Conservation (phyloP, 2,113 vertebrate species). For the Oreochromis spilurus region DNA sequence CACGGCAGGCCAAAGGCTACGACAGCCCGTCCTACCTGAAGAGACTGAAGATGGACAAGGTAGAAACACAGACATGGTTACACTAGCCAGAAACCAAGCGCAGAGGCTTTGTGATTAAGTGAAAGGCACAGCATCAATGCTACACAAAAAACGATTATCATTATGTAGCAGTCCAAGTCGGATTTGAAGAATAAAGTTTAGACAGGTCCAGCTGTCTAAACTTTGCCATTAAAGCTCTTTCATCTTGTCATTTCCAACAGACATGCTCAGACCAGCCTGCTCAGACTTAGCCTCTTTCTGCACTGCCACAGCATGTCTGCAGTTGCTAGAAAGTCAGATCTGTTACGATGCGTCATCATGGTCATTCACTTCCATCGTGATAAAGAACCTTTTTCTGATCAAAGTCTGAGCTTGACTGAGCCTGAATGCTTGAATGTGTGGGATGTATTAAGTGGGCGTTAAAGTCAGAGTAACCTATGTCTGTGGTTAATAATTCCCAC, state of each 20-base stretch:
- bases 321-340: neutral
- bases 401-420: neutral
- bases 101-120: neutral
- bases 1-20: conserved; percentile 95
- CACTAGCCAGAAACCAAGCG: neutral
- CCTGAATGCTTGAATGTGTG: neutral
- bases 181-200: neutral
- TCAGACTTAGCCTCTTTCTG: neutral
- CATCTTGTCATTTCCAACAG: neutral
- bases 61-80: conserved; percentile 36
- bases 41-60: conserved; percentile 97
- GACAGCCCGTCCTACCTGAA: conserved; percentile 96
- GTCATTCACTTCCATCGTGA: neutral
- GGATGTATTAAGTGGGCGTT: neutral
- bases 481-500: neutral
- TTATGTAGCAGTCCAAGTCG: neutral
- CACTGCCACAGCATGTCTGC: neutral
- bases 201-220: neutral
- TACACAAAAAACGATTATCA: neutral
- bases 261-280: neutral
- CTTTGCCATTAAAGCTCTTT: neutral
- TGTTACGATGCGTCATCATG: neutral
- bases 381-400: neutral
- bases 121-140: neutral
- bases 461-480: neutral